A percentile compares a stretch with the other conserved stretches of the same genome.
These are phyloP conservation scores for Scartelaos histophorus DNA, from an alignment of 2,113 vertebrate species.

Conservation along the genomic window DNA sequence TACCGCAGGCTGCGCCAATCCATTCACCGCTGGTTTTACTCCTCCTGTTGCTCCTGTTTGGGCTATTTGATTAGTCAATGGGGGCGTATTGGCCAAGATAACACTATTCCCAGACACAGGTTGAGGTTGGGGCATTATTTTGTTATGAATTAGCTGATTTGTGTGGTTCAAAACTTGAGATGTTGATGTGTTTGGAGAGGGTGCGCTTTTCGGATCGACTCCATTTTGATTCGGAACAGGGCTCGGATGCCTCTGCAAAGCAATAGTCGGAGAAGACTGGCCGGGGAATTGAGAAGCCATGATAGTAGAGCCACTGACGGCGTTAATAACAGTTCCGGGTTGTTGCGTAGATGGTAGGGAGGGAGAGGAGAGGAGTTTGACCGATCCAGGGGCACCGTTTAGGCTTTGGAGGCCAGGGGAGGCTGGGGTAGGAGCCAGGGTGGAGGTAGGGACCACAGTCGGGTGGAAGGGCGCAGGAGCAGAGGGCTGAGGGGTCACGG, in stretches of 20 bases:
- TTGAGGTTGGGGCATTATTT: conserved; percentile 68
- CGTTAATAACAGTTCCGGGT: conserved; percentile 41
- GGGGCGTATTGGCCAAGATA: conserved; percentile 44
- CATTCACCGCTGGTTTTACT: conserved; percentile 68
- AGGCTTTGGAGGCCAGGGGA: conserved; percentile 65
- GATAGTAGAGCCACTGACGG: conserved; percentile 46
- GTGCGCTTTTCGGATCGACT: conserved; percentile 62
- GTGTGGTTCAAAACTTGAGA: conserved; percentile 72
- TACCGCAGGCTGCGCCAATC: conserved; percentile 56
- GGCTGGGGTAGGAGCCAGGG: conserved; percentile 50
- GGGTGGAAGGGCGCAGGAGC: conserved; percentile 53
- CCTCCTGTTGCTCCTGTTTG: conserved; percentile 45
- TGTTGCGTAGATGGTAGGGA: conserved; percentile 23
- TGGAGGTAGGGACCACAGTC: conserved; percentile 34
- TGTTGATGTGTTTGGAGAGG: conserved; percentile 21
- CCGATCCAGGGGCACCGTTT: conserved; percentile 67
- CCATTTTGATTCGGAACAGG: conserved; percentile 77
- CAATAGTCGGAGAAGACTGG: conserved; percentile 58
- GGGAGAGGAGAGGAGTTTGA: conserved; percentile 60
- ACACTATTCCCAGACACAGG: conserved; percentile 52
- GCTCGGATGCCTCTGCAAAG: conserved; percentile 67
- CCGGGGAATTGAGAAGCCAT: conserved; percentile 41
- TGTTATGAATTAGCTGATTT: conserved; percentile 63
- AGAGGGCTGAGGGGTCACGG: conserved; percentile 54
- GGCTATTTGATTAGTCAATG: conserved; percentile 42